Conservation (phyloP, 2,113 vertebrate genomes). For the Equus quagga region DNA sequence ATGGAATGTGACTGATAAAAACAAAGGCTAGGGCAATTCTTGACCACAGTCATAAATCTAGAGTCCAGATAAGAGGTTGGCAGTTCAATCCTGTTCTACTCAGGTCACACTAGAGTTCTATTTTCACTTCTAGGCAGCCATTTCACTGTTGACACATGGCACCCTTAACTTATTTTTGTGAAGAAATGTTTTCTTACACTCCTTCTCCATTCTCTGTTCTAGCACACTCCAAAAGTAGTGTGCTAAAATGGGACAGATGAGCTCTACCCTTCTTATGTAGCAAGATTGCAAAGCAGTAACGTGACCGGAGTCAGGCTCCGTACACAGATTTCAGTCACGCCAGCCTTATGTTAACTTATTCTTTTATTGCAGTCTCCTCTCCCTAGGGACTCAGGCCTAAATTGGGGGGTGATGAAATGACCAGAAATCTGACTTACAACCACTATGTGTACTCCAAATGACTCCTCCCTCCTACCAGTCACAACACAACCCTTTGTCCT, state of each 20-base stretch:
- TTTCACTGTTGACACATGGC: slow-evolving; percentile 41
- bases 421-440: slow-evolving; percentile 35
- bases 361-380: slow-evolving; percentile 26
- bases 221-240: neutral
- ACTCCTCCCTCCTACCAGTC: neutral
- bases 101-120: slow-evolving; percentile 20
- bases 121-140: slow-evolving; percentile 49
- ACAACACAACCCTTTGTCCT: slow-evolving; percentile 18
- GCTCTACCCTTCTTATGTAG: neutral
- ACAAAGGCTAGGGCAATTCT: slow-evolving; percentile 64
- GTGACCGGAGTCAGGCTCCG: neutral
- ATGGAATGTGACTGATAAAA: slow-evolving; percentile 79
- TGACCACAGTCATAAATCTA: slow-evolving; percentile 72
- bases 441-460: neutral
- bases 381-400: neutral
- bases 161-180: slow-evolving; percentile 40
- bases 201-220: neutral
- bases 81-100: slow-evolving; percentile 65
- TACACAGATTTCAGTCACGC: neutral
- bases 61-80: slow-evolving; percentile 69
- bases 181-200: slow-evolving; percentile 33
- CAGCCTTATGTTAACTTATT: neutral
- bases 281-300: neutral
- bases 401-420: neutral
- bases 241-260: neutral